Percentiles rank a stretch among this genome's conserved stretches.
These are phyloP conservation scores for Heliothis subflexa DNA, from an alignment of 1,140 invertebrate genomes.

Conservation along the genomic window DNA sequence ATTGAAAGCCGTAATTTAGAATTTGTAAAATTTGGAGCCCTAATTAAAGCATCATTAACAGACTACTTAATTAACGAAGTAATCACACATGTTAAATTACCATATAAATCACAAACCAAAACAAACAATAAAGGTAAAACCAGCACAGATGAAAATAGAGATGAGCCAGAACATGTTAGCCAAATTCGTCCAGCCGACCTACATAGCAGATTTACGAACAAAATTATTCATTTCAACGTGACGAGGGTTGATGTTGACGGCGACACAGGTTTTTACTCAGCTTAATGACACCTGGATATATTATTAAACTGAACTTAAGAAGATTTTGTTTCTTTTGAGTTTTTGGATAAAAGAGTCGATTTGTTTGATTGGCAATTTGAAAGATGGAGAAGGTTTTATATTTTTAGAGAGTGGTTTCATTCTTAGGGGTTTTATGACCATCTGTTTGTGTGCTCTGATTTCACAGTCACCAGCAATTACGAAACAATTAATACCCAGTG, in stretches of 20 bases:
- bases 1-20: too few relatives aligned
- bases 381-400: not conserved
- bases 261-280: slow-evolving; percentile 38
- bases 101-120: not conserved
- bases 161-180: slow-evolving; percentile 6
- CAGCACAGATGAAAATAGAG: slow-evolving; percentile 13
- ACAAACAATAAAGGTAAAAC: not conserved
- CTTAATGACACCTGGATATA: slow-evolving; percentile 14
- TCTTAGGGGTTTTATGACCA: not conserved
- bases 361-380: not conserved
- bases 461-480: slow-evolving; percentile 5
- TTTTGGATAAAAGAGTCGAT: not conserved
- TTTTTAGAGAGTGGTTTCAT: not conserved
- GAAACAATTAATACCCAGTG: slow-evolving; percentile 9
- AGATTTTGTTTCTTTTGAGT: slow-evolving; percentile 1
- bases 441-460: too few relatives aligned
- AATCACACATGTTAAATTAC: too few relatives aligned
- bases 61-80: too few relatives aligned
- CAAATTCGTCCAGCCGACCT: slow-evolving; percentile 14
- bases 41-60: too few relatives aligned
- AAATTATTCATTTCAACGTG: slow-evolving; percentile 33
- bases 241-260: slow-evolving; percentile 10
- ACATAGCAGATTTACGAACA: slow-evolving; percentile 8
- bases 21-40: too few relatives aligned
- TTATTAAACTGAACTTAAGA: slow-evolving; percentile 8